Conservation (phyloP, 2,888 invertebrate species). For the Apocheima hispidaria region DNA sequence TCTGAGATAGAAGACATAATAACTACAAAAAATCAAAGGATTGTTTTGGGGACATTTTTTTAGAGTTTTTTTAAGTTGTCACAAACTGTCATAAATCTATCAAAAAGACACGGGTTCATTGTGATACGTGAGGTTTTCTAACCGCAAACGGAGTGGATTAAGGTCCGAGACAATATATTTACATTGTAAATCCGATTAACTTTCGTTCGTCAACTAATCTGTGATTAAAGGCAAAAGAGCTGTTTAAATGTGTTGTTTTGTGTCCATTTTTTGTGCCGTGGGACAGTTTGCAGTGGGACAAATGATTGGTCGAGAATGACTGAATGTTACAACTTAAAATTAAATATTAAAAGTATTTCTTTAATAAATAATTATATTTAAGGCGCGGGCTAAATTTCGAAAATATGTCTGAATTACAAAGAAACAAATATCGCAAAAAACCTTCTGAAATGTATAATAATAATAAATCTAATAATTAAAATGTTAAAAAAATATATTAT, state of each 20-base stretch:
- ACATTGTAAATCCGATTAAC: slow-evolving; percentile 78
- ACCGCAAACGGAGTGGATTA: slow-evolving; percentile 68
- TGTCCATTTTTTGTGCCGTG: slow-evolving; percentile 59
- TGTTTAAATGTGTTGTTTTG: slow-evolving; percentile 50
- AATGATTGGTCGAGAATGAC: slow-evolving; percentile 25
- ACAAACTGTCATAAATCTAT: slow-evolving; percentile 62
- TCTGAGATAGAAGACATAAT: slow-evolving; percentile 13
- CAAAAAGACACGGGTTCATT: slow-evolving; percentile 59
- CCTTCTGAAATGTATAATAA: too few species aligned
- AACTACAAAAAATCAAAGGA: slow-evolving; percentile 28
- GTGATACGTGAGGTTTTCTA: slow-evolving; percentile 45
- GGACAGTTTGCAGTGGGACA: slow-evolving; percentile 54
- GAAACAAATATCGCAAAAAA: too few species aligned
- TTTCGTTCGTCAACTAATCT: slow-evolving; percentile 63
- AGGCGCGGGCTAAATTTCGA: too few species aligned
- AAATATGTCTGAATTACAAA: too few species aligned
- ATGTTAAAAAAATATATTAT: too few species aligned
- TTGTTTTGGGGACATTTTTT: slow-evolving; percentile 37
- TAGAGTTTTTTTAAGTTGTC: slow-evolving; percentile 46
- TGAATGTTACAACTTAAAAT: neutral
- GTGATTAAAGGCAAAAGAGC: slow-evolving; percentile 63
- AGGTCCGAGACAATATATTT: slow-evolving; percentile 68
- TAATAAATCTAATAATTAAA: too few species aligned
- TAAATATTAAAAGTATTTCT: too few species aligned
- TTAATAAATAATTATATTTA: too few species aligned